Base-by-base conservation (phyloP, 2,113 vertebrate genomes). In the Thymallus thymallus region DNA sequence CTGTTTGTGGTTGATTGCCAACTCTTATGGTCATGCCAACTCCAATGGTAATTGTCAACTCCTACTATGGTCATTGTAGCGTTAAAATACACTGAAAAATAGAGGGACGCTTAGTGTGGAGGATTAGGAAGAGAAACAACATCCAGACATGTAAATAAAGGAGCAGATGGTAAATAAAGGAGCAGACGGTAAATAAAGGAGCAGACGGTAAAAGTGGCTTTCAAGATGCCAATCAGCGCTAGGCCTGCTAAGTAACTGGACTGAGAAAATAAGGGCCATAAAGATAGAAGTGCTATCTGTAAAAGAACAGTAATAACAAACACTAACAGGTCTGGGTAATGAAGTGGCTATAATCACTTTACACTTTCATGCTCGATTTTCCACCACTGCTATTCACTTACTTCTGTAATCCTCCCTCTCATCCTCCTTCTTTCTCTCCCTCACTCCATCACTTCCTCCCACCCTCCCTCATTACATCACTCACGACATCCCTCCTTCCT, bases 141-240 rank as follows among this genome's bases (percentile, higher is more conserved):
- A 80, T 76, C 78, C 79, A 83, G 81, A 81, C 75, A 18, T 51
- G 78, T 6, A 74, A 81, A 64, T 84, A 78, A 82, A 81, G 78
- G n/a, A n/a, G n/a, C n/a, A n/a, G n/a, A n/a, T n/a, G n/a, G n/a
- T n/a, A n/a, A n/a, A n/a, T n/a, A n/a, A n/a, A n/a, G 58, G 84
- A 87, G 75, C 90, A 91, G 88, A 91, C 90, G 90, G 78, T 6
- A 74, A 81, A 64, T 84, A 78, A 82, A 82, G 78, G 87, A 83
- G 83, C 87, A 90, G 87, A 87, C 81, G 79, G 85, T 62, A 77
- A 45, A 84, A 87, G 81, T 75, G 77, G 86, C 78, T 80, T 77
- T 76, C 9, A 72, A 81, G 76, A 80, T 77, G 85, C 81, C 76
- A 82, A 74, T 82, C 85, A 86, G 87, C 83, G 41, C 74, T n/a